Conservation (phyloP, 2,888 invertebrate species). For the Platycheirus albimanus region DNA sequence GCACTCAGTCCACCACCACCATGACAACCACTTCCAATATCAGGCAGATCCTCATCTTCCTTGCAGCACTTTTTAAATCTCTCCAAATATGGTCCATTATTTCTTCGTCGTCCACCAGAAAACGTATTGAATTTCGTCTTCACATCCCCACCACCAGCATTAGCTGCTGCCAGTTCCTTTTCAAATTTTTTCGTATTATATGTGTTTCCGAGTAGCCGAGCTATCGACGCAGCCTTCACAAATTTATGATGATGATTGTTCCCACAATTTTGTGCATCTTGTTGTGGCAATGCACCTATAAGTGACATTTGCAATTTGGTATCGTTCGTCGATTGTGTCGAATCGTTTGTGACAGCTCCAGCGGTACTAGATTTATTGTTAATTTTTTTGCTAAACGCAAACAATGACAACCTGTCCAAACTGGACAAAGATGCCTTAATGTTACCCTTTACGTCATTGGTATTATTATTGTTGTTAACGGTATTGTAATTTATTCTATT, state of each 20-base stretch:
- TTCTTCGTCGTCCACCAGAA: conserved; percentile 78
- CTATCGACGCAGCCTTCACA: conserved; percentile 81
- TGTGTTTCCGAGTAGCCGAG: conserved; percentile 81
- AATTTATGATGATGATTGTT: conserved; percentile 78
- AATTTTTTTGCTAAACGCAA: conserved; percentile 76
- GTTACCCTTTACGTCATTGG: conserved; percentile 59
- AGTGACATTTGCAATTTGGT: conserved; percentile 54
- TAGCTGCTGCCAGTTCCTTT: conserved; percentile 76
- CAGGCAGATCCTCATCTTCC: conserved; percentile 78
- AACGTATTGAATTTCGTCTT: conserved; percentile 80
- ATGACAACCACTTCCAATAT: conserved; percentile 42
- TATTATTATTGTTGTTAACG: conserved; percentile 40
- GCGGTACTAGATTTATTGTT: conserved; percentile 70
- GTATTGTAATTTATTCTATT: conserved; percentile 45
- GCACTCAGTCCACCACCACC: conserved; percentile 63
- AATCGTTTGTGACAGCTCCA: conserved; percentile 58
- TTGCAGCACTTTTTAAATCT: conserved; percentile 81
- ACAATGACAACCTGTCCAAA: conserved; percentile 76
- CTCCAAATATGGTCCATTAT: conserved; percentile 79
- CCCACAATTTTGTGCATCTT: conserved; percentile 78
- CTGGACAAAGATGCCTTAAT: conserved; percentile 68
- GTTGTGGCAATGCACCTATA: conserved; percentile 71
- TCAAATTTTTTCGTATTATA: conserved; percentile 82
- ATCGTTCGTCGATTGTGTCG: conserved; percentile 53
- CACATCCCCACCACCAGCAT: conserved; percentile 68